Evolutionary conservation across 2,797 vertebrate genomes (phyloP).

Genomic region (Pyrrhura leucotis): DNA sequence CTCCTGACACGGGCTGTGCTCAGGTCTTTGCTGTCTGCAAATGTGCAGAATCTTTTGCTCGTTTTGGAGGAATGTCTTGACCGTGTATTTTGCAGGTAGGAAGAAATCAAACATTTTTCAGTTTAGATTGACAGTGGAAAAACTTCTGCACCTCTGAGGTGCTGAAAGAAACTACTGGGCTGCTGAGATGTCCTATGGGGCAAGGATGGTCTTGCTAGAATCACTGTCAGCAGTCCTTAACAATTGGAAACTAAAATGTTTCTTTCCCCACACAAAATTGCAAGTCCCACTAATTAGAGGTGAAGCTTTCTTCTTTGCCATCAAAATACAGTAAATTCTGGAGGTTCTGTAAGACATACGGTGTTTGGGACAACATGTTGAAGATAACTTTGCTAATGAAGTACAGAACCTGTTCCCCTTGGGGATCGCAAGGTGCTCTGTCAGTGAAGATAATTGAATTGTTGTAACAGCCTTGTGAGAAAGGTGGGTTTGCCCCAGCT

Average conservation of each 20-base stretch:
- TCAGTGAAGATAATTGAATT: not conserved
- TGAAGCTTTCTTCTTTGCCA: not conserved
- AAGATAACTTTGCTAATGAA: not conserved
- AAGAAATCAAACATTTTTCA: not conserved
- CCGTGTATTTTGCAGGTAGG: not conserved
- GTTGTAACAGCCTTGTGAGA: not conserved
- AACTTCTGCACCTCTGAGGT: not conserved
- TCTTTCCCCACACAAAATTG: not conserved
- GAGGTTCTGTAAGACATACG: not conserved
- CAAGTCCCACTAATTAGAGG: not conserved
- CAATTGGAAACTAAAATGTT: not conserved
- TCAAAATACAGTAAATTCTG: not conserved
- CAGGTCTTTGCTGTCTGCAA: not conserved
- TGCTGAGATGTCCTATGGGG: not conserved
- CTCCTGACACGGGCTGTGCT: rapidly evolving
- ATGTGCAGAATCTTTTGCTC: not conserved
- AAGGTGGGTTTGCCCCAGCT: not conserved
- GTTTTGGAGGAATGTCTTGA: not conserved
- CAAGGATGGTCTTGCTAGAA: not conserved
- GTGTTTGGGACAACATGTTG: not conserved
- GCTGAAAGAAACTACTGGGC: not conserved
- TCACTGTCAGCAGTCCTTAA: not conserved
- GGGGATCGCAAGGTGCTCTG: not conserved
- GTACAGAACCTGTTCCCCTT: not conserved
- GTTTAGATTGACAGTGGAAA: not conserved